Percentiles rank a stretch among this genome's conserved stretches.
These are phyloP conservation scores for Hirtodrosophila confusa DNA, from an alignment of 2,888 invertebrate genomes.

Conservation along the genomic window DNA sequence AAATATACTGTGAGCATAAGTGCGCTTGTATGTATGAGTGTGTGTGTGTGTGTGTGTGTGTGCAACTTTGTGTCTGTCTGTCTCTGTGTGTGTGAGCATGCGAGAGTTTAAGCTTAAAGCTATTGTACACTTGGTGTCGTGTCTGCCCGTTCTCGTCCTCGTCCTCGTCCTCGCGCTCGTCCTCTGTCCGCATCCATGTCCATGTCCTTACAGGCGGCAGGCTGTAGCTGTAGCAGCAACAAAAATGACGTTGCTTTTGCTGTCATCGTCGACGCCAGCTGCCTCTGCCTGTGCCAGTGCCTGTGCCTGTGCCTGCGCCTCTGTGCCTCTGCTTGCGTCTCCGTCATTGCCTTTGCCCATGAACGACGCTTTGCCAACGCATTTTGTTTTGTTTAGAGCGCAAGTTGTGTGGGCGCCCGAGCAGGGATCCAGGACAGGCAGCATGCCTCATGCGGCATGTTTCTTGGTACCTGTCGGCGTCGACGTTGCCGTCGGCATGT, in stretches of 20 bases:
- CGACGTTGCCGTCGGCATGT: no score
- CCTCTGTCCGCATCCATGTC: conserved; percentile 16
- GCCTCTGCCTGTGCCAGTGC: conserved; percentile 39
- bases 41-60: conserved; percentile 43
- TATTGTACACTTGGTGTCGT: conserved; percentile 80
- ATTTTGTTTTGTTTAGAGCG: conserved; percentile 77
- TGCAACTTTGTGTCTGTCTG: conserved; percentile 43
- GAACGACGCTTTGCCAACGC: conserved; percentile 63
- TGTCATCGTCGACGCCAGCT: conserved; percentile 67
- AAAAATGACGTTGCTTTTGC: conserved; percentile 75
- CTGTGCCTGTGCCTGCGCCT: no score
- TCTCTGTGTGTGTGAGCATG: conserved; percentile 56
- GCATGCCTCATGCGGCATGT: conserved; percentile 60
- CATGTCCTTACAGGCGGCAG: conserved; percentile 62
- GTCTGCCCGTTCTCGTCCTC: conserved; percentile 49
- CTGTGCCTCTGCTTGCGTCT: conserved; percentile 4
- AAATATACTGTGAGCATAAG: conserved; percentile 41
- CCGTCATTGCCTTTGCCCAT: conserved; percentile 3
- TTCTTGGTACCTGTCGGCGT: conserved; percentile 58
- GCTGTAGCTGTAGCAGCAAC: conserved; percentile 46
- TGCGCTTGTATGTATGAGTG: conserved; percentile 38
- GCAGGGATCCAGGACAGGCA: conserved; percentile 20
- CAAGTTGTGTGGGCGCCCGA: conserved; percentile 43
- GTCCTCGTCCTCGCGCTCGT: conserved; percentile 23
- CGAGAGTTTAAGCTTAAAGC: conserved; percentile 81